These are phyloP conservation scores for Gorsachius goisagi DNA, from an alignment of 2,113 vertebrate genomes.

Conservation along the genomic window DNA sequence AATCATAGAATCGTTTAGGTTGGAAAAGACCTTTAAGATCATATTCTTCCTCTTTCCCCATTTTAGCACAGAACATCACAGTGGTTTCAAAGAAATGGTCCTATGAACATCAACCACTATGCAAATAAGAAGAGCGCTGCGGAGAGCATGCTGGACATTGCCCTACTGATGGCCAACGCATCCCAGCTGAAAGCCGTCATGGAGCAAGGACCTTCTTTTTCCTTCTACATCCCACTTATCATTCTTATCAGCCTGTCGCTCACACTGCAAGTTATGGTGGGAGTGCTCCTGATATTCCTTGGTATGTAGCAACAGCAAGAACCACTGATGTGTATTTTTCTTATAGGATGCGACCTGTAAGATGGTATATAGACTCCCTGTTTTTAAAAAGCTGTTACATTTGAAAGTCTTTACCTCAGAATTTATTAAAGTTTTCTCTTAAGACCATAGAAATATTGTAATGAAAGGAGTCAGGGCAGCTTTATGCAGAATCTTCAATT, in stretches of 20 bases:
- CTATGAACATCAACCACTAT: conserved; percentile 93
- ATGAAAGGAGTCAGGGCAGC: neutral
- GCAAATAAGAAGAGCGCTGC: conserved; percentile 97
- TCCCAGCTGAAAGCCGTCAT: conserved; percentile 95
- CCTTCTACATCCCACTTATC: conserved; percentile 85
- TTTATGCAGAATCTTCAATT: neutral
- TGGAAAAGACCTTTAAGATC: too few species aligned
- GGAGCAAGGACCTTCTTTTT: conserved; percentile 82
- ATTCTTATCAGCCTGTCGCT: conserved; percentile 90
- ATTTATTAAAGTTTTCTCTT: neutral
- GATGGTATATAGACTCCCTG: neutral
- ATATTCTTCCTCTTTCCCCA: neutral
- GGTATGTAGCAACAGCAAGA: conserved; percentile 73
- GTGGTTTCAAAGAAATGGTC: conserved; percentile 26
- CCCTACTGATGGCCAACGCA: conserved; percentile 95
- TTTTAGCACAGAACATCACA: neutral
- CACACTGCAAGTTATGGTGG: conserved; percentile 86
- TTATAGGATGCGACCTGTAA: neutral
- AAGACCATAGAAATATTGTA: neutral
- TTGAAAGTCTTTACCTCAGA: neutral
- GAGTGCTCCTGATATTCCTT: conserved; percentile 93
- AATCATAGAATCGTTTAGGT: too few species aligned
- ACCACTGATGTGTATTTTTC: neutral
- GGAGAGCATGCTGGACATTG: conserved; percentile 96
- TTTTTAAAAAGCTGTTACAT: neutral